Evolutionary conservation across 1,140 invertebrate species (phyloP), one percentile per base, ranked within the genome.

Genomic region (Drosophila lini): DNA sequence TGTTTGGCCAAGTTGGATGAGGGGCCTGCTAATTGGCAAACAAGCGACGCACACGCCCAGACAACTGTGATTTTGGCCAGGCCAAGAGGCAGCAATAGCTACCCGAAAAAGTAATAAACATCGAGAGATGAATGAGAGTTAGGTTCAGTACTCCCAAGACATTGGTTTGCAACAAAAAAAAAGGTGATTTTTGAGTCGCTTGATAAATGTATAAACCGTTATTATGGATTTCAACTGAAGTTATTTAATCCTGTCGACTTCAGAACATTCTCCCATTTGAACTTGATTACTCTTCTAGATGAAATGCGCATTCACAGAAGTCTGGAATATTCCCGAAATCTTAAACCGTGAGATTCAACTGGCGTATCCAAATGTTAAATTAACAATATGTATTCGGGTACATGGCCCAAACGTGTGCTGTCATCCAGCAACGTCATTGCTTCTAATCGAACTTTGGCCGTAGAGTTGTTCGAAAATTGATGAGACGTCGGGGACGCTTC

Each of bases 1-100:
- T 36, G 25, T 41, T 40, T 36, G 25, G 19, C 19, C 19, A 47
- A 42, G 56, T 52, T 16, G 47, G 42, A 16, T n/a, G 19, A 16
- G 22, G 34, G 34, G 50, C 58, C 47, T 84, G 81, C 81, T 84
- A 84, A 84, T 84, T 84, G 69, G 32, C 64, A 84, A 80, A 59
- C 81, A 80, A 44, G 68, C 56, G 22, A 55, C 55, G 55, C 61
- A 64, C 61, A 77, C 76, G 78, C 52, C 65, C 75, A 68, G 40
- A 45, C 59, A 81, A 69, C 79, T 78, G 74, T 69, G 74, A 73
- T 77, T 80, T 80, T 73, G 77, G 81, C 50, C 73, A 67, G 50
- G 50, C 50, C 50, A 53, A 52, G 11, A 52, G 48, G 2, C 16
- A 62, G 60, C 60, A 60, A 45, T 48, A 50, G 45, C 31, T 13